Evolutionary conservation across 1,140 invertebrate species (phyloP), one percentile per base, ranked within the genome.

Genomic region (Microplitis mediator): DNA sequence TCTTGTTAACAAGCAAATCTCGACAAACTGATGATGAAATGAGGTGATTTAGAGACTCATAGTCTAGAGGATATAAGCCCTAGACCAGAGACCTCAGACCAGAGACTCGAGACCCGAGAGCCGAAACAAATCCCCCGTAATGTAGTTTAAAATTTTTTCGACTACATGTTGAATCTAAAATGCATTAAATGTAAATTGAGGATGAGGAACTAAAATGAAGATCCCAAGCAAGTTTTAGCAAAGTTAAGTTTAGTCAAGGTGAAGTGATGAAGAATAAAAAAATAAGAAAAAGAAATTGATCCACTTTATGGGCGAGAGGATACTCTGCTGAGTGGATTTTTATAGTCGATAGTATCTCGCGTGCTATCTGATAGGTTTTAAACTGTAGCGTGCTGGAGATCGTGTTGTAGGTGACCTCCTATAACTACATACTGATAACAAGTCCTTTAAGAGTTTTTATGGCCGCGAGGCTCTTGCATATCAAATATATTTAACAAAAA

Each of bases 1-100:
- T 65, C 54, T 73, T 73, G 72, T 73, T 73, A 73, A 73, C 72
- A 69, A 65, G 66, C 63, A 63, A 73, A 73, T 73, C 65, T 68
- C n/a, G 39, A 52, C 5, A 62, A 45, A 45, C 39, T 45, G 39
- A 62, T 52, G 66, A 54, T 73, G 50, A 66, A 54, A 62, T 60
- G 45, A 68, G 39, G 65, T 69, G 66, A 73, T 73, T 66, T 45
- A 16, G 69, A 34, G 35, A 62, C 34, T 52, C 16, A 50, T 9
- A 50, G 13, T 6, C 6, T 50, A 6, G 13, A 50, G 45, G 45
- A 50, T 50, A 50, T 50, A 45, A n/a, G 23, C 23, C 23, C 23
- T 23, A 23, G 4, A 62, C n/a, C 32, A 35, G 60, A 35, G 60
- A 35, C 4, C 23, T 6, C 23, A 9, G 9, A 51, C 50, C 8